These are phyloP conservation scores for Hoplodrina ambigua DNA, from an alignment of 2,888 invertebrate genomes.

Conservation along the genomic window DNA sequence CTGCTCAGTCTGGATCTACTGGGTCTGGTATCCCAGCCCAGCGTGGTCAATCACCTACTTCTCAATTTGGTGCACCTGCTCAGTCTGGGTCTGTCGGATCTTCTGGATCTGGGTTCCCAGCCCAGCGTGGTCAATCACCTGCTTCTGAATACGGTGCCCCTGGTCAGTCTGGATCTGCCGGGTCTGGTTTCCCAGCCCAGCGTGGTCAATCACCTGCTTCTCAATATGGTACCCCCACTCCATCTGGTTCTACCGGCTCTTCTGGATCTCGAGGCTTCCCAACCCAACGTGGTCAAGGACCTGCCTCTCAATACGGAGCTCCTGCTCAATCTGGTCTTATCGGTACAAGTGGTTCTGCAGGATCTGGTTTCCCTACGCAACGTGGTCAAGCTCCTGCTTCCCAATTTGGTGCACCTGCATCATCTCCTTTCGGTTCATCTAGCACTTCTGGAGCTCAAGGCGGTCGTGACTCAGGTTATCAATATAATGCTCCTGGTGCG, in stretches of 20 bases:
- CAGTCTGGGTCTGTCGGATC: constrained; percentile 28
- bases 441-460: constrained; percentile 23
- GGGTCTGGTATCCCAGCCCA: constrained; percentile 35
- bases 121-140: constrained; percentile 11
- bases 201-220: constrained; percentile 11
- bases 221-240: constrained; percentile 13
- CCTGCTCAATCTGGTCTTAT: constrained; percentile 26
- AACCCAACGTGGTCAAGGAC: constrained; percentile 11
- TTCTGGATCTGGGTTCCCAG: constrained; percentile 25
- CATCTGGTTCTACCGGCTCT: constrained; percentile 24
- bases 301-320: constrained; percentile 22
- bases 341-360: constrained; percentile 5
- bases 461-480: constrained; percentile 40
- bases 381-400: constrained; percentile 21
- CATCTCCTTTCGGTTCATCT: constrained; percentile 27
- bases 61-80: constrained; percentile 26
- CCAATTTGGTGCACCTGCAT: constrained; percentile 13
- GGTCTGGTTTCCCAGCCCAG: neutral
- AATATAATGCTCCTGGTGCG: constrained; percentile 42
- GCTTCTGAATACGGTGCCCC: constrained; percentile 13
- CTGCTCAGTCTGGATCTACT: constrained; percentile 52
- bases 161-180: constrained; percentile 50
- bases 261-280: constrained; percentile 18
- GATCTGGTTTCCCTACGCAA: constrained; percentile 11
- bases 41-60: constrained; percentile 33